Evolutionary conservation across 2,113 vertebrate species (phyloP).

Genomic region (Rhinolophus sinicus): DNA sequence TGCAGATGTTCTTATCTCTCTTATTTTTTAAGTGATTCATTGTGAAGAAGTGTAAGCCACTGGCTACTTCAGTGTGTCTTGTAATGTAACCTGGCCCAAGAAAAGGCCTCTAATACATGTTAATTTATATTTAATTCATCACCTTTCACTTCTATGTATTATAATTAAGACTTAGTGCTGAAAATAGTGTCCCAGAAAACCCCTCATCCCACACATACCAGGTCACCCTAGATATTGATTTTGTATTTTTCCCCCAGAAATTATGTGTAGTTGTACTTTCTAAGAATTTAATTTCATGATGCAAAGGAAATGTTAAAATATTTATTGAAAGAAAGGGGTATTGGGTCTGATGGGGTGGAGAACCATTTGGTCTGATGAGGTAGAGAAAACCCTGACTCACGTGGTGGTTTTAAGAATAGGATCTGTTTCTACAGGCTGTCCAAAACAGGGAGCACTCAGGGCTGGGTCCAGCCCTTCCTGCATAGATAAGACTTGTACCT

Average conservation of each 20-base stretch:
- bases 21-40: neutral
- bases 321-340: neutral
- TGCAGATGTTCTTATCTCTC: neutral
- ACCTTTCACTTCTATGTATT: neutral
- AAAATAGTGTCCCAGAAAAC: neutral
- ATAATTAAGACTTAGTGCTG: neutral
- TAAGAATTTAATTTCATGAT: conserved; percentile 14
- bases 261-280: neutral
- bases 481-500: neutral
- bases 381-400: conserved; percentile 30
- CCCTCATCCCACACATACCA: neutral
- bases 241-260: neutral
- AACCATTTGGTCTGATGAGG: neutral
- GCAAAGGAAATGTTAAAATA: neutral
- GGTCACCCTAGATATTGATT: neutral
- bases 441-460: neutral
- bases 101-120: neutral
- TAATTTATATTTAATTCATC: neutral
- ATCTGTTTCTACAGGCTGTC: conserved; percentile 21
- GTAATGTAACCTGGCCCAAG: neutral
- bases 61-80: neutral
- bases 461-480: neutral
- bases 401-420: neutral
- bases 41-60: neutral
- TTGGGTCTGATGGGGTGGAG: neutral